Base-by-base conservation (phyloP, 1,140 invertebrate genomes). In the Dinoponera quadriceps region DNA sequence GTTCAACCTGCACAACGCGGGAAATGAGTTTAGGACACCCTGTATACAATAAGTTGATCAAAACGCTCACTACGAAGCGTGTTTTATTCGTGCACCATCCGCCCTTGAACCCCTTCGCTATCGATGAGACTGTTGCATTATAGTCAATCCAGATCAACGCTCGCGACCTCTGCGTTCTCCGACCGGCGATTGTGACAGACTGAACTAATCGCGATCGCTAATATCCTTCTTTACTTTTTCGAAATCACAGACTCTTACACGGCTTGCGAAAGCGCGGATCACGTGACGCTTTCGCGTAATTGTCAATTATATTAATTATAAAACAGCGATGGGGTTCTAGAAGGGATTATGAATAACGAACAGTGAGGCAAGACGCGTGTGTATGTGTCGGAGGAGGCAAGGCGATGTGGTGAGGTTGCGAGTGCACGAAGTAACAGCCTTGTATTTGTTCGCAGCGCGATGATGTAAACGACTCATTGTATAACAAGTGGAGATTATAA, bases 221-320 rank as follows among this genome's bases (percentile, higher is more conserved):
- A 5, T 33, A 33, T 33, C 5, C 29, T 68, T 38, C 33, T 29
- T 48, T 54, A 22, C 25, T 54, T 20, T 44, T 44, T 55, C 65
- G 38, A 80, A 69, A 80, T 80, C 75, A 27, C 49, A 25, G 57
- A 27, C 48, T 51, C 48, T 69, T n/a, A n/a, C 14, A 44, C 48
- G 44, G 9, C 11, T 87, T 88, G 68, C 85, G 85, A 84, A 86
- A 87, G 33, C 68, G 18, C 33, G 13, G 18, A 62, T 68, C 74
- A 77, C 68, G 73, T 73, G 71, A 71, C 59, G 73, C 65, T 62
- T 25, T 29, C 65, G 38, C 9, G 87, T 84, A 83, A 90, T 90
- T 82, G 82, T 87, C 89, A 87, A 90, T 91, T 90, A 85, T 90
- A 91, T 91, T 89, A 85, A n/a, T n/a, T n/a, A n/a, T n/a, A n/a